Conservation (phyloP, 1,140 invertebrate species). For the Carposina sasakii region DNA sequence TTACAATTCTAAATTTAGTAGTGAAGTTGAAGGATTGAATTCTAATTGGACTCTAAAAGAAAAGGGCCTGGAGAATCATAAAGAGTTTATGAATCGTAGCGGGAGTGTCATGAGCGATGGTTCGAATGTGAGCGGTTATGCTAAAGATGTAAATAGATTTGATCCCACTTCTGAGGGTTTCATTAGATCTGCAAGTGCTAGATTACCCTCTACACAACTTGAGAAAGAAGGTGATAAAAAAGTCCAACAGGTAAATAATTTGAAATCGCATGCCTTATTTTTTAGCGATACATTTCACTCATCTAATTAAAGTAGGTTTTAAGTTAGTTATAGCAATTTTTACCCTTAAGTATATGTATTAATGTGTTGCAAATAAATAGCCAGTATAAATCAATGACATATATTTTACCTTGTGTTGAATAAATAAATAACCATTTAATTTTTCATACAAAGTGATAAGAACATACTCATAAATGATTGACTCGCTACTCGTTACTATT, state of each 20-base stretch:
- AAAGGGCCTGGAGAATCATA: slow-evolving; percentile 54
- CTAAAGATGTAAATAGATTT: slow-evolving; percentile 47
- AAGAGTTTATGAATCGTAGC: slow-evolving; percentile 63
- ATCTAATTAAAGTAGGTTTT: too few species aligned
- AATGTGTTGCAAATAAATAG: too few species aligned
- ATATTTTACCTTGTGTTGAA: too few species aligned
- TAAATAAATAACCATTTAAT: too few species aligned
- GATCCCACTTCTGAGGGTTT: slow-evolving; percentile 53
- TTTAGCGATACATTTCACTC: too few species aligned
- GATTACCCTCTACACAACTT: slow-evolving; percentile 76
- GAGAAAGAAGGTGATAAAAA: slow-evolving; percentile 78
- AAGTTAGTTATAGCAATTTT: too few species aligned
- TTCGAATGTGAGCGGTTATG: slow-evolving; percentile 55
- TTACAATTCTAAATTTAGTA: slow-evolving; percentile 53
- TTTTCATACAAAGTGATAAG: too few species aligned
- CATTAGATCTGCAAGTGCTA: slow-evolving; percentile 83
- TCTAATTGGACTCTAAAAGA: slow-evolving; percentile 70
- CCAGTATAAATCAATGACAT: too few species aligned
- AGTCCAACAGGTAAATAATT: slow-evolving; percentile 70
- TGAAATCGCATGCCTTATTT: too few species aligned
- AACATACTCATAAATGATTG: too few species aligned
- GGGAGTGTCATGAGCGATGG: slow-evolving; percentile 69
- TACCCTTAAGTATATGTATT: too few species aligned
- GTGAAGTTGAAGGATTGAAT: slow-evolving; percentile 56
- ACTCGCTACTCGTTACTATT: too few species aligned